phyloP scores from a whole-genome alignment of 1,140 invertebrate genomes.

The Heliconius eleuchia region DNA sequence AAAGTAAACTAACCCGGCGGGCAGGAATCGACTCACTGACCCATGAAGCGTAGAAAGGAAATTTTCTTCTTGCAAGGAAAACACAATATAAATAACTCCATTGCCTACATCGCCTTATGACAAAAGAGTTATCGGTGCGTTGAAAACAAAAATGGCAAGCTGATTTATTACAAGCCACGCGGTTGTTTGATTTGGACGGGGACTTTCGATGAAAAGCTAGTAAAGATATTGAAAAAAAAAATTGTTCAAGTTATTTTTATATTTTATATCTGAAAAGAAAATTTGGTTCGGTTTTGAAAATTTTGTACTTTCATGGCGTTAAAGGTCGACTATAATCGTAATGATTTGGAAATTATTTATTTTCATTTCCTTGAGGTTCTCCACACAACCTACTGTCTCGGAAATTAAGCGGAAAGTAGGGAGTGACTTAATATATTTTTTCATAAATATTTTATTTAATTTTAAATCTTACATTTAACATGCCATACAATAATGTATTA shows the following conservation, averaged over 20 bases:
- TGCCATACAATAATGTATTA: too few species aligned
- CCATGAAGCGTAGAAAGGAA: slow-evolving; percentile 80
- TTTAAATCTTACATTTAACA: too few species aligned
- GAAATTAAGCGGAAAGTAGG: too few species aligned
- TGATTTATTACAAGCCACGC: slow-evolving; percentile 66
- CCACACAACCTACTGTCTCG: too few species aligned
- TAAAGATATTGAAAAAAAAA: background rate
- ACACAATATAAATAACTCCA: slow-evolving; percentile 81
- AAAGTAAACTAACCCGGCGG: slow-evolving; percentile 41
- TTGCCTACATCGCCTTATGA: slow-evolving; percentile 79
- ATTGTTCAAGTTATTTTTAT: background rate
- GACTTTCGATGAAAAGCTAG: slow-evolving; percentile 7
- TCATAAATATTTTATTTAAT: too few species aligned
- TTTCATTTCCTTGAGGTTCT: too few species aligned
- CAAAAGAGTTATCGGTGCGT: slow-evolving; percentile 82
- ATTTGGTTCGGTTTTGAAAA: too few species aligned
- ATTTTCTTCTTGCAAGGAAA: slow-evolving; percentile 77
- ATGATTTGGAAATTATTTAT: too few species aligned
- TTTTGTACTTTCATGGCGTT: too few species aligned
- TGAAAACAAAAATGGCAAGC: slow-evolving; percentile 80
- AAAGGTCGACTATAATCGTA: too few species aligned
- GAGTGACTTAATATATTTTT: too few species aligned
- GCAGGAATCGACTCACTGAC: slow-evolving; percentile 78
- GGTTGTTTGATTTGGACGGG: slow-evolving; percentile 54
- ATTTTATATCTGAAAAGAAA: too few species aligned